Conservation (phyloP, 1,140 invertebrate species). For the Drosophila malerkotliana region DNA sequence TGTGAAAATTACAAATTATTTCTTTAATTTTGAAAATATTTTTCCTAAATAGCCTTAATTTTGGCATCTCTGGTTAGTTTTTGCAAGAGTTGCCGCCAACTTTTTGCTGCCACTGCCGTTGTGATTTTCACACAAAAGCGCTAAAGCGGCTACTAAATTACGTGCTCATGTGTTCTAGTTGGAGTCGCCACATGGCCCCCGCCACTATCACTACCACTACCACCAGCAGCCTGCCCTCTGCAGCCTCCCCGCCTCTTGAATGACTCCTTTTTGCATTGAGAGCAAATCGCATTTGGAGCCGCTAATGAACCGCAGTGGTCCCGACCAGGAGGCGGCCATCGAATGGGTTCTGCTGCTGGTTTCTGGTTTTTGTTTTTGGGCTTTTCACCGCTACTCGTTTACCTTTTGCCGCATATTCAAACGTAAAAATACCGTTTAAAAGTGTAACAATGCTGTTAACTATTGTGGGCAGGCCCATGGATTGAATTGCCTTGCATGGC, state of each 20-base stretch:
- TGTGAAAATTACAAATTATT: too few relatives aligned
- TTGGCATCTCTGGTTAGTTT: slow-evolving; percentile 23
- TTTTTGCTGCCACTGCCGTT: slow-evolving; percentile 50
- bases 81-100: slow-evolving; percentile 12
- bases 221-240: slow-evolving; percentile 15
- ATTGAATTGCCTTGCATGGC: slow-evolving; percentile 8
- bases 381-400: slow-evolving; percentile 22
- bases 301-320: slow-evolving; percentile 75
- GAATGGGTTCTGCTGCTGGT: slow-evolving; percentile 25
- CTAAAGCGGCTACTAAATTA: slow-evolving; percentile 80
- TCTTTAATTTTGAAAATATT: too few relatives aligned
- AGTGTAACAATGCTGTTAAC: slow-evolving; percentile 80
- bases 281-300: slow-evolving; percentile 75
- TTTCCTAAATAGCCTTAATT: too few relatives aligned
- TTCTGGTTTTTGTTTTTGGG: slow-evolving; percentile 20
- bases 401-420: slow-evolving; percentile 67
- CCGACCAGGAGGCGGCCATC: slow-evolving; percentile 37
- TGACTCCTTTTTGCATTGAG: slow-evolving; percentile 17
- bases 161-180: slow-evolving; percentile 82
- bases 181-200: slow-evolving; percentile 23
- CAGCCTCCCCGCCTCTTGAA: too few relatives aligned
- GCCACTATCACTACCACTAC: not conserved
- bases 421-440: slow-evolving; percentile 70
- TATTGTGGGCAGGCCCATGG: slow-evolving; percentile 32
- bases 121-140: slow-evolving; percentile 82